These are phyloP conservation scores for Sogatella furcifera DNA, from an alignment of 1,140 invertebrate genomes.

Conservation along the genomic window DNA sequence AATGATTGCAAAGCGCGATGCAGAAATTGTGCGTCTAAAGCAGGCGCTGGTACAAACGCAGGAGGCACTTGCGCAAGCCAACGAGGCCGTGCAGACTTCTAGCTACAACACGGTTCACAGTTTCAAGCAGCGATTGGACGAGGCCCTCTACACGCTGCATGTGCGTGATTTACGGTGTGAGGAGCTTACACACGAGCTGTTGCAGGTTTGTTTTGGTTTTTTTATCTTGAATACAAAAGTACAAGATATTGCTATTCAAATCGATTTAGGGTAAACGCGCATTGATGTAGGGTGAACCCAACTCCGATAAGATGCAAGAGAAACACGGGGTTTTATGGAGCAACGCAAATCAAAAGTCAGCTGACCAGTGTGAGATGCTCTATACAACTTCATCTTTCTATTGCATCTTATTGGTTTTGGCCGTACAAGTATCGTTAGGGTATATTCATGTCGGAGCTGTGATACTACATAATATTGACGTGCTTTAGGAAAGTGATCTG, in stretches of 20 bases:
- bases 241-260: background rate
- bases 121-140: conserved; percentile 52
- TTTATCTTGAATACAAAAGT: background rate
- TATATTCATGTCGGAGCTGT: no score
- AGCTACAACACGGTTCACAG: conserved; percentile 14
- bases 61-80: conserved; percentile 14
- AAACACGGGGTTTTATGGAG: no score
- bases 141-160: conserved; percentile 75
- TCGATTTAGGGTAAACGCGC: no score
- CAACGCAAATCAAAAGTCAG: no score
- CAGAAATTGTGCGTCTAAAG: conserved; percentile 7
- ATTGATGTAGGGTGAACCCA: no score
- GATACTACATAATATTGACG: no score
- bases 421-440: no score
- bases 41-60: conserved; percentile 2
- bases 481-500: no score
- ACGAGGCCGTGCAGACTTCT: conserved; percentile 13
- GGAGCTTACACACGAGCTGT: conserved; percentile 75
- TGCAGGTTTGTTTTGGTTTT: conserved; percentile 39
- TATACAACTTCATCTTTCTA: no score
- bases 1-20: conserved; percentile 5
- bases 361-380: no score
- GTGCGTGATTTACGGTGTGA: conserved; percentile 79
- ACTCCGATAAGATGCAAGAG: no score
- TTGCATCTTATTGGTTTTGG: no score